Evolutionary conservation across 2,797 vertebrate genomes (phyloP).

Genomic region (Gouania willdenowi): DNA sequence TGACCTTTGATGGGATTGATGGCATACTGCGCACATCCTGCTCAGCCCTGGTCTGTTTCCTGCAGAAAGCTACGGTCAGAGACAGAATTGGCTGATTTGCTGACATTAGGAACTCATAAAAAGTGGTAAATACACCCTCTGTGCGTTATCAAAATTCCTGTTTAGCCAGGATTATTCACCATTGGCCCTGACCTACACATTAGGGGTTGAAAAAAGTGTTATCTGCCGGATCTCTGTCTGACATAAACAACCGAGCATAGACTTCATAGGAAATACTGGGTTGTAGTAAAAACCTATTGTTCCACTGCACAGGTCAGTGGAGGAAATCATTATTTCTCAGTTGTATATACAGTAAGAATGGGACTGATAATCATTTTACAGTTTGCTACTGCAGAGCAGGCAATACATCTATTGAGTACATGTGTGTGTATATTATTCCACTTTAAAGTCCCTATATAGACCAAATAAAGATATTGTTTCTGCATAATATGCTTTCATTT

Average conservation of each 20-base stretch:
- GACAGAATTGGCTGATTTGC: constrained; percentile 6
- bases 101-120: constrained; percentile 28
- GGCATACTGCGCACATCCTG: constrained; percentile 56
- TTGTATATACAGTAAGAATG: no score
- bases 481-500: no score
- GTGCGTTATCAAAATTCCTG: constrained; percentile 32
- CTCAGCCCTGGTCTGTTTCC: constrained; percentile 64
- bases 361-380: no score
- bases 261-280: constrained; percentile 42
- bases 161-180: constrained; percentile 22
- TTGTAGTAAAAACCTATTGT: constrained; percentile 30
- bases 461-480: no score
- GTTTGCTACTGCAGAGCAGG: no score
- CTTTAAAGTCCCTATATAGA: no score
- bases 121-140: constrained; percentile 34
- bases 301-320: constrained; percentile 17
- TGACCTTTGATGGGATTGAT: constrained; percentile 48
- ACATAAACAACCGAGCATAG: constrained; percentile 27
- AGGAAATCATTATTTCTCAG: constrained; percentile 45
- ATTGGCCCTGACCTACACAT: constrained; percentile 48
- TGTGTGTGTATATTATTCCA: no score
- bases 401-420: no score
- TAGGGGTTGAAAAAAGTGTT: constrained; percentile 30
- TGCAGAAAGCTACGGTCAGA: constrained; percentile 59
- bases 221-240: constrained; percentile 38